Evolutionary conservation across 2,113 vertebrate genomes (phyloP), one percentile per base, ranked within the genome.

Genomic region (Chloebia gouldiae): DNA sequence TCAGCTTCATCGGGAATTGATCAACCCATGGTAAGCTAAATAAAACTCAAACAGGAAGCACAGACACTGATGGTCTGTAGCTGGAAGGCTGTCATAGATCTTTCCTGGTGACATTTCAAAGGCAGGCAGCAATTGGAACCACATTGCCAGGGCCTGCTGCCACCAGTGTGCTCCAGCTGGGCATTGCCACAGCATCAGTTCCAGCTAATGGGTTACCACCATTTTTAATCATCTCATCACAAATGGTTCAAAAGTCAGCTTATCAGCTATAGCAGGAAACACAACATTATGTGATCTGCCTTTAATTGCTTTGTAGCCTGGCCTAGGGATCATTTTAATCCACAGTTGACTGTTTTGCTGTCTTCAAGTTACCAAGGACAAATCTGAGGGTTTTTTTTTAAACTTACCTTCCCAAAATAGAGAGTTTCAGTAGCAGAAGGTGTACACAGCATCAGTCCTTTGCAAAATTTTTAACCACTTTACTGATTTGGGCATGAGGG

Each of bases 91-190:
- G 42, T 56, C 45, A 5, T 66, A 81, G 83, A 68, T 93, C 91
- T 92, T 84, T 88, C 49, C 51, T 23, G 47, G 90, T 90, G 93
- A 87, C 65, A 60, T 88, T 86, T 92, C 94, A 94, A 94, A 95
- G 75, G 75, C 78, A 88, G 75, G 31, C 17, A 3, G 64, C 13
- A 19, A 88, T 63, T 91, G 81, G 79, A 94, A 95, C 61, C 96
- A 93, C 53, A 70, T 33, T 96, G 85, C 72, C 15, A 10, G 49
- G 40, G 78, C 66, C 60, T 21, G 9, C 71, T 61, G 64, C 75
- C 0, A 0, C 65, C 0, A 0, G 15, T 50, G 63, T 59, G 37
- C 86, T 94, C 77, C 78, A 63, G 47, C 61, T 72, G 86, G 63
- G 63, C 1, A 1, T 42, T 86, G 56, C 65, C 11, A 3, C 35